A percentile compares a stretch with the other conserved stretches of the same genome.
phyloP scores from a whole-genome alignment of 2,113 vertebrate genomes.

The Rhinichthys klamathensis region DNA sequence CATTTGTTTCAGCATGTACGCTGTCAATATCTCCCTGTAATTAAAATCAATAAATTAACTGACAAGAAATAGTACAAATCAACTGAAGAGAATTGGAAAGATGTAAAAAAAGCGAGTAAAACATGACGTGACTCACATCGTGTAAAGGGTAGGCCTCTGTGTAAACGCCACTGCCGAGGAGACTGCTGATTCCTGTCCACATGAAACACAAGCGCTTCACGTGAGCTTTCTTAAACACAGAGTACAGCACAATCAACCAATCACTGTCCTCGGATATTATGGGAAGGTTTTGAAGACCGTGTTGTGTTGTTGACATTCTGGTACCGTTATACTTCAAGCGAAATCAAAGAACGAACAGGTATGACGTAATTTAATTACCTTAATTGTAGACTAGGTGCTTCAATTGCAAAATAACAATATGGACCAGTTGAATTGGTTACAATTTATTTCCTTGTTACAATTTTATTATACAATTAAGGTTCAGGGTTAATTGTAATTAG shows the following conservation, averaged over 20 bases:
- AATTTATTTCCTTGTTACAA: neutral
- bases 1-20: conserved; percentile 78
- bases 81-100: neutral
- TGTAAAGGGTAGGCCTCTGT: conserved; percentile 89
- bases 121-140: conserved; percentile 84
- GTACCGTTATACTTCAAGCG: neutral
- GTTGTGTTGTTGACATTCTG: neutral
- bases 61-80: neutral
- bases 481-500: neutral
- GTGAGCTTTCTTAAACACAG: neutral
- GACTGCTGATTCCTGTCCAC: conserved; percentile 90
- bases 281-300: neutral
- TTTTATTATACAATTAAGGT: neutral
- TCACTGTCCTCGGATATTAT: neutral
- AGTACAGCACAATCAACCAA: neutral
- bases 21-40: conserved; percentile 89
- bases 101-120: neutral
- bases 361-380: too few relatives aligned
- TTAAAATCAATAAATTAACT: conserved; percentile 29
- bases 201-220: conserved; percentile 53
- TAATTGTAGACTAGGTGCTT: too few relatives aligned
- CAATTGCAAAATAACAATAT: too few relatives aligned
- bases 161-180: conserved; percentile 91
- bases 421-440: neutral
- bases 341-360: too few relatives aligned